Conservation (phyloP, 2,113 vertebrate species). For the Eudyptes chrysolophus region DNA sequence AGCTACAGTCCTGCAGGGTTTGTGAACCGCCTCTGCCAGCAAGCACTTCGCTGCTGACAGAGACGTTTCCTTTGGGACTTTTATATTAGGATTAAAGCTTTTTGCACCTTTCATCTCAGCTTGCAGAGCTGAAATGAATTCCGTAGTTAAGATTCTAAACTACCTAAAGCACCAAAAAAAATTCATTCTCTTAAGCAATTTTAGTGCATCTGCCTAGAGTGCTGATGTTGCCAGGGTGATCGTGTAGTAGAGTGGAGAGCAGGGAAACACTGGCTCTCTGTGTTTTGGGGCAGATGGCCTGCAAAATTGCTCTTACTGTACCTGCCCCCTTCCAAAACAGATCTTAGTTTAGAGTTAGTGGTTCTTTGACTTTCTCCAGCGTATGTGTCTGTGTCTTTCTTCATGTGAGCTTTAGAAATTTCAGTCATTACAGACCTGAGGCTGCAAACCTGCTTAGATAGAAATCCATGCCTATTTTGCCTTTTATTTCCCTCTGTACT, state of each 20-base stretch:
- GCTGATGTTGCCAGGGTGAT: neutral
- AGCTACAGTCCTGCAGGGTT: neutral
- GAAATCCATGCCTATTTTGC: neutral
- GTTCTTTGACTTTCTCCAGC: neutral
- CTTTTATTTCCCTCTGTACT: neutral
- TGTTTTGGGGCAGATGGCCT: neutral
- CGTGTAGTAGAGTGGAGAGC: accelerated
- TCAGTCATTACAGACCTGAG: neutral
- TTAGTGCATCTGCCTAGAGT: neutral
- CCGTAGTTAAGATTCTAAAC: neutral
- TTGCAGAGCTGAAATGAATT: neutral
- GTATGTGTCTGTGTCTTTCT: neutral
- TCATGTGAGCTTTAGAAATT: neutral
- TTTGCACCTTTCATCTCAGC: neutral
- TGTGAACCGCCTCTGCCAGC: neutral
- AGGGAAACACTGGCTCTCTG: neutral
- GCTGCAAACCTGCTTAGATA: neutral
- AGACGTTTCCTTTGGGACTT: neutral
- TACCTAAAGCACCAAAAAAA: neutral
- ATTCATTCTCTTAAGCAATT: neutral
- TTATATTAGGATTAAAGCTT: neutral
- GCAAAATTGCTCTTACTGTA: neutral
- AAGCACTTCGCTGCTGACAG: neutral
- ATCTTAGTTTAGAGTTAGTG: neutral
- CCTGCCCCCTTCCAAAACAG: neutral